Base-by-base conservation (phyloP, 1,140 invertebrate genomes). In the Drosophila biarmipes region DNA sequence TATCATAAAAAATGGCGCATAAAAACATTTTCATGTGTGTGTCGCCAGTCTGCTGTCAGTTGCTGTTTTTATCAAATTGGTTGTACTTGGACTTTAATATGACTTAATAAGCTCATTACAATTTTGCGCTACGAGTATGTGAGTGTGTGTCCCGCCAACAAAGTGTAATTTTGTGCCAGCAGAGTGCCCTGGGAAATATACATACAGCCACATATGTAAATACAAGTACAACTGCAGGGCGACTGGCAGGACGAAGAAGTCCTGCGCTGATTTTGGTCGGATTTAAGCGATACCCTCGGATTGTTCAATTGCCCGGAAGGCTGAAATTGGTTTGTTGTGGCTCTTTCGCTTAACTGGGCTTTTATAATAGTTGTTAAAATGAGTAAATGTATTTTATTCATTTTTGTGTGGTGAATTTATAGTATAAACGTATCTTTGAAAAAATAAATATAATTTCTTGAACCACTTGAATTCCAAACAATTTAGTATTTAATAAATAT, bases 61-160 rank as follows among this genome's bases (percentile, higher is more conserved):
- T 87, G 63, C 66, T 82, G 71, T 89, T 89, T 81, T 63, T 84
- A 84, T 87, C 61, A 87, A 89, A 89, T 89, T 89, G 80, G 79
- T 78, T 89, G 84, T 89, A 90, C 85, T 84, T 85, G 63, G 80
- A 71, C 80, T 89, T 87, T 89, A 84, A 90, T 89, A 84, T 90
- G 84, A 84, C 85, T 89, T 84, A 90, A 89, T 84, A 63, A 63
- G 66, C 78, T 77, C 58, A 66, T 64, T 84, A 63, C 66, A 76
- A 68, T 76, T 77, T 55, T 58, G 38, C 42, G 40, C 19, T 21
- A 37, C 40, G 40, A 54, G 57, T 37, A 35, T 72, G 42, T 46
- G 57, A 59, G 48, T 55, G 1, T 73, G 68, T 68, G 48, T 43
- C 40, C 42, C 37, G 63, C 46, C 19, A 57, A 43, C 79, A 62